Conservation (phyloP, 2,113 vertebrate species). For the Thalassarche chlororhynchos region DNA sequence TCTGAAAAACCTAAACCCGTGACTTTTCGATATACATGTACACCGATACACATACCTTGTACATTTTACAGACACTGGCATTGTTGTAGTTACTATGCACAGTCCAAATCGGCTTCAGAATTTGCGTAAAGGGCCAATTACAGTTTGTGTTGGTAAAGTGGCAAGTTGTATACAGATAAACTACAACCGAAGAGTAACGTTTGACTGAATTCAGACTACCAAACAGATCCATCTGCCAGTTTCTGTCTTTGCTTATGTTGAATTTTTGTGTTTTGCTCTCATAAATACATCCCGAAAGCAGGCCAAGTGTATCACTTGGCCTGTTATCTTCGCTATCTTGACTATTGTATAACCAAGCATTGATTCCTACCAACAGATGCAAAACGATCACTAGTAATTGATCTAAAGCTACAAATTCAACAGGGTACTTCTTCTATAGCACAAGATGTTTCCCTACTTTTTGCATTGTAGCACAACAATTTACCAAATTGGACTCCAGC, state of each 20-base stretch:
- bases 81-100: conserved; percentile 77
- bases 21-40: conserved; percentile 57
- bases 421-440: conserved; percentile 84
- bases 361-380: conserved; percentile 77
- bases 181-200: conserved; percentile 17
- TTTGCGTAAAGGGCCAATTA: conserved; percentile 57
- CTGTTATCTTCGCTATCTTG: conserved; percentile 58
- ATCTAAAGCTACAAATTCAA: conserved; percentile 76
- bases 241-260: conserved; percentile 72
- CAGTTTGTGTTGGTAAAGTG: conserved; percentile 45
- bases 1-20: conserved; percentile 69
- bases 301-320: conserved; percentile 71
- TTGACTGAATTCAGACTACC: conserved; percentile 64
- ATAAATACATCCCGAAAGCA: conserved; percentile 61
- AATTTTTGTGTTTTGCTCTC: conserved; percentile 68
- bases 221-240: conserved; percentile 67
- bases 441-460: conserved; percentile 81
- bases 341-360: conserved; percentile 71
- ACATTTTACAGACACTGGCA: conserved; percentile 72
- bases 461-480: conserved; percentile 79
- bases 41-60: conserved; percentile 62
- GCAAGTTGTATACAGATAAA: conserved; percentile 19
- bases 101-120: conserved; percentile 55
- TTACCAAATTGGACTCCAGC: conserved; percentile 84
- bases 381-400: conserved; percentile 75